Evolutionary conservation across 2,888 invertebrate genomes (phyloP), one percentile per base, ranked within the genome.

Genomic region (Pachliopta kotzebuea): DNA sequence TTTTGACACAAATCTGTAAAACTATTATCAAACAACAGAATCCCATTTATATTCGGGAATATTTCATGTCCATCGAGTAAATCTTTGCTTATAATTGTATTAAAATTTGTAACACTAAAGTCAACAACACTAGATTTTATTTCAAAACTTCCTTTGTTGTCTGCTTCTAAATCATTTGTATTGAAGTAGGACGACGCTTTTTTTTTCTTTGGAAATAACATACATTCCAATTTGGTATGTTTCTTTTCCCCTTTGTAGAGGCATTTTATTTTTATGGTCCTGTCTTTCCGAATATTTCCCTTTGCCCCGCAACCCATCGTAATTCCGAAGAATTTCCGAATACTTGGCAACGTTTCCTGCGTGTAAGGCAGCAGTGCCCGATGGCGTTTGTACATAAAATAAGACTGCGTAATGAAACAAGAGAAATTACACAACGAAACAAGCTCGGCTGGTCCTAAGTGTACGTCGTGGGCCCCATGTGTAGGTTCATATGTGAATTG

Each of bases 181-280:
- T 54, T 53, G 37, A n/a, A 53, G n/a, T n/a, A 54, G 54, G 26
- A 53, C 23, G 52, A 53, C 37, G 37, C 37, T 37, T 37, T 53
- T 60, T 65, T 68, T 67, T 37, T 20, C 49, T 21, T 14, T 52
- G 14, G 11, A 50, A 75, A 76, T 76, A 79, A 75, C 74, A 72
- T 77, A 76, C 77, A 81, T 85, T 80, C 77, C 77, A 72, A 75
- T 79, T 79, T 74, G 75, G 76, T 77, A 78, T 85, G 84, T 79
- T 78, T 78, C 74, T 73, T 77, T 63, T 70, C 74, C 76, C 76
- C 79, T 79, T 73, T 77, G 78, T 77, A 74, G 77, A 71, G 72
- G 76, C 76, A 75, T 84, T 87, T 87, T 85, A 83, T 82, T 86
- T 86, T 86, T 84, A 85, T 81, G 75, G 73, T 72, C 70, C 71